A percentile compares a stretch with the other conserved stretches of the same genome.
Evolutionary conservation across 2,888 invertebrate species (phyloP).

Genomic region (Philopedon plagiatum): DNA sequence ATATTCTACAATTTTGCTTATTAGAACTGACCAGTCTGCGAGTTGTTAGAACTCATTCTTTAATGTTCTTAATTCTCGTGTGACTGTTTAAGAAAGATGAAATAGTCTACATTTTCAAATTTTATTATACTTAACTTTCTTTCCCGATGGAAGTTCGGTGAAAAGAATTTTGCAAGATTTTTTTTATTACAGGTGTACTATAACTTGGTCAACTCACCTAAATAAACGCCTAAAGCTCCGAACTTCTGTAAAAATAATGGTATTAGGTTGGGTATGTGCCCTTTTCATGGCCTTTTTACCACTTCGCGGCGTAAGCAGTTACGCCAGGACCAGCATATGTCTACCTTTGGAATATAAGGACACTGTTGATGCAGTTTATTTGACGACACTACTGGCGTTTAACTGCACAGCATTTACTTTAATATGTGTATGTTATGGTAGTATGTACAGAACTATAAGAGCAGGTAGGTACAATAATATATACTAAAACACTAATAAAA

Average conservation of each 20-base stretch:
- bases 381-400: constrained; percentile 72
- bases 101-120: too few relatives aligned
- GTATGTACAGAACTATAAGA: constrained; percentile 75
- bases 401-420: constrained; percentile 76
- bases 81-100: too few relatives aligned
- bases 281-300: constrained; percentile 74
- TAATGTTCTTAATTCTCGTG: too few relatives aligned
- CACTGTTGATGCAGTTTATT: constrained; percentile 72
- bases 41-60: too few relatives aligned
- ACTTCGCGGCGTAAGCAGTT: constrained; percentile 75
- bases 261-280: constrained; percentile 74
- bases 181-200: constrained; percentile 63
- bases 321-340: constrained; percentile 78
- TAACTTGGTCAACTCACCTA: constrained; percentile 75
- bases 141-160: too few relatives aligned
- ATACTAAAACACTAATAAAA: neutral
- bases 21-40: too few relatives aligned
- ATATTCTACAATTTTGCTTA: too few relatives aligned
- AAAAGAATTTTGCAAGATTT: neutral
- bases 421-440: constrained; percentile 75
- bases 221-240: constrained; percentile 74
- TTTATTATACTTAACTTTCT: too few relatives aligned
- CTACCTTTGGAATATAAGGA: constrained; percentile 75
- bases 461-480: constrained; percentile 55
- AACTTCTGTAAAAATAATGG: constrained; percentile 74